Evolutionary conservation across 2,888 invertebrate genomes (phyloP), one percentile per base, ranked within the genome.

Genomic region (Amphipoea oculea): DNA sequence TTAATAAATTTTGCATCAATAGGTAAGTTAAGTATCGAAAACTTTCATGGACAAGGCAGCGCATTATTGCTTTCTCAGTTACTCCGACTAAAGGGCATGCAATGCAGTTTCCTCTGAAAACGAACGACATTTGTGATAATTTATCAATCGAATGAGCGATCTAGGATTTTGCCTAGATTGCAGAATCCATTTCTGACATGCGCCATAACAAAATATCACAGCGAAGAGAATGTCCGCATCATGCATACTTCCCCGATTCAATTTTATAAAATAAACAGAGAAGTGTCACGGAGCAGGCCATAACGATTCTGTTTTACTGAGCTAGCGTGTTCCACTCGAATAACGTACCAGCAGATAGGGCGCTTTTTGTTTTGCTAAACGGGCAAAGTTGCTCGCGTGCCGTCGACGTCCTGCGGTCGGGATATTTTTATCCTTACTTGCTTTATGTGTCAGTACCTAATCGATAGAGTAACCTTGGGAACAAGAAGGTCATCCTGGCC

Each of bases 281-380:
- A 84, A 82, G 76, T 83, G 84, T 89, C 90, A 83, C 65, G 73
- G 69, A 76, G 78, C 66, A 78, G 80, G 85, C 82, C 70, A 86
- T 90, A 89, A 90, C 83, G 76, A 84, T 82, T 81, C 81, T 80
- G 81, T 85, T 90, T 89, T 86, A 90, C 80, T 77, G 82, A 66
- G 81, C 76, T 91, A 81, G 92, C 92, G 92, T 92, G 93, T 88
- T 78, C 73, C 72, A 76, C 73, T 67, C 79, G 78, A 80, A 90
- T 92, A 92, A 92, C 80, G 84, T 82, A 69, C 74, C 73, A 63
- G 51, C 69, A 78, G 82, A 86, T 81, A 88, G 81, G 82, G 75
- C 57, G 80, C 86, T 86, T 90, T 89, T 91, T 89, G 89, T 91
- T 88, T 88, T 81, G 82, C 78, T 85, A 89, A 92, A 92, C 89